Evolutionary conservation across 2,797 vertebrate species (phyloP).

Genomic region (Neostethus bicornis): DNA sequence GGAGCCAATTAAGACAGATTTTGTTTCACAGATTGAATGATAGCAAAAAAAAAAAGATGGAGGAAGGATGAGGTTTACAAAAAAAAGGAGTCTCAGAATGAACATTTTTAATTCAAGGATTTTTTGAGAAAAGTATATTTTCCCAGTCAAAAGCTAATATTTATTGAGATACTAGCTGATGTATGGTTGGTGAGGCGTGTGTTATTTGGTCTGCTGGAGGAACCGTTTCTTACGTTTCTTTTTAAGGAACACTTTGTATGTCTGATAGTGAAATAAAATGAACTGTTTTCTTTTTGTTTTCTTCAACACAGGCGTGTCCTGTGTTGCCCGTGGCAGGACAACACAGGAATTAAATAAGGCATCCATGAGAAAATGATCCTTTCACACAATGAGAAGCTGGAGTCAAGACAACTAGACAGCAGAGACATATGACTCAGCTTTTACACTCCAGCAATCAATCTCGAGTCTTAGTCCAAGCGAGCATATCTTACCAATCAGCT

Average conservation of each 20-base stretch:
- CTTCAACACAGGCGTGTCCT: too few species aligned
- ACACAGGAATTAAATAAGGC: not conserved
- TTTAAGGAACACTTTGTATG: too few species aligned
- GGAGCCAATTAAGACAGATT: conserved; percentile 86
- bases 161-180: not conserved
- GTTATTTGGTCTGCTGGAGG: too few species aligned
- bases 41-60: conserved; percentile 29
- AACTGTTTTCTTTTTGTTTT: too few species aligned
- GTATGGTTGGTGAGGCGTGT: not conserved
- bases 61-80: conserved; percentile 8
- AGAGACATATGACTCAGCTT: conserved; percentile 63
- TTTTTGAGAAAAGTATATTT: not conserved
- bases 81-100: conserved; percentile 2
- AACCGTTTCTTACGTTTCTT: too few species aligned
- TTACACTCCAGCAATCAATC: conserved; percentile 49
- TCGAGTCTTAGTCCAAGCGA: conserved; percentile 16
- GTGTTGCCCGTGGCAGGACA: not conserved
- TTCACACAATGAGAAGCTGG: conserved; percentile 24
- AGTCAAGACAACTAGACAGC: conserved; percentile 55
- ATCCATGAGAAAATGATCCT: conserved; percentile 41
- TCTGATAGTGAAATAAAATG: too few species aligned
- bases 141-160: conserved; percentile 5
- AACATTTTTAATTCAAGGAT: conserved; percentile 5
- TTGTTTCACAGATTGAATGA: conserved; percentile 75
- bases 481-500: not conserved